Evolutionary conservation across 2,113 vertebrate genomes (phyloP), one percentile per base, ranked within the genome.

Genomic region (Otocyon megalotis): DNA sequence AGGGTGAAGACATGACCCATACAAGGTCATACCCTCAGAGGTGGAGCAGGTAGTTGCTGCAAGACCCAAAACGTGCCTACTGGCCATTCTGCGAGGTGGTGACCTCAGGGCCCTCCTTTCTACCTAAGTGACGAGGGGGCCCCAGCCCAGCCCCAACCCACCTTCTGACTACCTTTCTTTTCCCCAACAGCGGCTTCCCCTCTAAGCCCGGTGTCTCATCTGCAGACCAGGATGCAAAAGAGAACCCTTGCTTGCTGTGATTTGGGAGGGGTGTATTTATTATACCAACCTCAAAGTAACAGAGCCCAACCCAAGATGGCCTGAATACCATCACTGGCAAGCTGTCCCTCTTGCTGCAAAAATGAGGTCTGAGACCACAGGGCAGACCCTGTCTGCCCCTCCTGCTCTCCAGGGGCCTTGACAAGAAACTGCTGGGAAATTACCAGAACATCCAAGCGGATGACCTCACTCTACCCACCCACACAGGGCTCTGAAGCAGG

Each of bases 191-290:
- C 24, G 9, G 16, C 13, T 62, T 60, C 62, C 58, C 53, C 37
- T 13, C 60, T 58, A 74, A 10, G 43, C 72, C 24, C 26, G 30
- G 4, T n/a, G 83, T 67, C 76, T 80, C 74, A n/a, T 43, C 43
- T 54, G 30, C 14, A 37, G 43, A 32, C 16, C 16, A 53, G 32
- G 15, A 58, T 16, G 32, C 54, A 26, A 60, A 11, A 22, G 3
- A 2, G 7, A 8, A 8, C 14, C 58, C 5, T 7, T 8, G 5
- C 35, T 24, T 58, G 19, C 3, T 2, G 37, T 13, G n/a, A 67
- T 9, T 28, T 14, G 53, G 5, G 15, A 95, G 19, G 85, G 14
- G 8, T 1, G 2, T 58, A 37, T 65, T 65, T 60, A 58, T 15
- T 20, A 28, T 26, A 81, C 22, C 54, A 4, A 48, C 58, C 87